These are phyloP conservation scores for Bimastos eiseni DNA, from an alignment of 2,888 invertebrate species.

Conservation along the genomic window DNA sequence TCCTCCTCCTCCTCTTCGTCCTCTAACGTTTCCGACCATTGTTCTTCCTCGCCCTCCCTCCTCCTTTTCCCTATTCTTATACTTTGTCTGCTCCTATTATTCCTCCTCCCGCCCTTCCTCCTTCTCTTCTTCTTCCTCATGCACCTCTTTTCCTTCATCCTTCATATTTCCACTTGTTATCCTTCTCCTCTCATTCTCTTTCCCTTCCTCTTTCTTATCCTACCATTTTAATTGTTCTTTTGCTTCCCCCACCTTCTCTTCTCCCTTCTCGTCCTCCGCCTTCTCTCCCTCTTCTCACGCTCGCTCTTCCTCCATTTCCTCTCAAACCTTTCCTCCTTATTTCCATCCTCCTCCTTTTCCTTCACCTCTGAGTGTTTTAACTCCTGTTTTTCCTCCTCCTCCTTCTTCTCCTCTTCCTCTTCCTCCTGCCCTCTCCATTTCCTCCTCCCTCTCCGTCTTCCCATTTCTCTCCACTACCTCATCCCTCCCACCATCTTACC, in stretches of 20 bases:
- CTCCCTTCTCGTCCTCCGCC: neutral
- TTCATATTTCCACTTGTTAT: neutral
- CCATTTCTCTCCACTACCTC: neutral
- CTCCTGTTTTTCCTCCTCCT: neutral
- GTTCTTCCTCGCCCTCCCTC: neutral
- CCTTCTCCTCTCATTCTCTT: neutral
- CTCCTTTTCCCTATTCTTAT: neutral
- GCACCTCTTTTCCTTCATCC: neutral
- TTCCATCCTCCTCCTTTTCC: too few relatives aligned
- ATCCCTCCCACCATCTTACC: neutral
- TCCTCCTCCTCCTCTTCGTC: neutral
- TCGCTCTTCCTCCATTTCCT: too few relatives aligned
- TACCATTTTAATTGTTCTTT: neutral
- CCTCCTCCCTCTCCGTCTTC: neutral
- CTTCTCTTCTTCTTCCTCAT: neutral
- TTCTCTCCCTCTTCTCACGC: neutral
- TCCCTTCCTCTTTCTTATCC: neutral
- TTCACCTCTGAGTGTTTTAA: too few relatives aligned
- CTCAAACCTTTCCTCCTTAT: too few relatives aligned
- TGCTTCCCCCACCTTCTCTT: neutral
- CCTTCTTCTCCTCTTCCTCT: neutral
- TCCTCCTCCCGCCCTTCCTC: neutral
- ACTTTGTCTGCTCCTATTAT: neutral
- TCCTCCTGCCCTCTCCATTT: neutral
- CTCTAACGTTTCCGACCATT: neutral